These are phyloP conservation scores for Phaethon lepturus DNA, from an alignment of 2,113 vertebrate genomes.

Conservation along the genomic window DNA sequence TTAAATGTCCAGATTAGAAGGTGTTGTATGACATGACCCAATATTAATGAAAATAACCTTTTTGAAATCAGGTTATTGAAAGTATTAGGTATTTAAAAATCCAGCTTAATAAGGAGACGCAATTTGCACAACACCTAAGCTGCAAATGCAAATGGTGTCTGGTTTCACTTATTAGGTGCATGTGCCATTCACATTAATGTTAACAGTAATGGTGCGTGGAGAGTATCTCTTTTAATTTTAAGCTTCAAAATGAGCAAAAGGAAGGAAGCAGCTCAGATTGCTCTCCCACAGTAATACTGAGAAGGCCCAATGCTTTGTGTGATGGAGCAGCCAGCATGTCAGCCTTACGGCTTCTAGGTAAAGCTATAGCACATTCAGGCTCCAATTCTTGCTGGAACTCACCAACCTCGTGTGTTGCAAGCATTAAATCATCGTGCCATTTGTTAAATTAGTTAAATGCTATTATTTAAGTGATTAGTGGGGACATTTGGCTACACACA, in stretches of 20 bases:
- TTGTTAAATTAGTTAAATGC: not conserved
- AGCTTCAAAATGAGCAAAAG: not conserved
- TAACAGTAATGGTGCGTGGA: not conserved
- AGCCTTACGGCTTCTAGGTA: not conserved
- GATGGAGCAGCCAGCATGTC: not conserved
- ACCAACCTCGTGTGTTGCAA: not conserved
- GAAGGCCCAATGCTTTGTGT: not conserved
- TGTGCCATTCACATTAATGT: not conserved
- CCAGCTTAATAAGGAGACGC: not conserved
- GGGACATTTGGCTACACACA: not conserved
- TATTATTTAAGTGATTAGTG: not conserved
- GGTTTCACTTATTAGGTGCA: not conserved
- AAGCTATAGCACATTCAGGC: not conserved
- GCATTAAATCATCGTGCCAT: not conserved
- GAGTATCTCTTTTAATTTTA: not conserved
- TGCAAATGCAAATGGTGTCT: not conserved
- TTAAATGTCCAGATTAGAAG: not conserved
- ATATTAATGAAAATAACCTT: not conserved
- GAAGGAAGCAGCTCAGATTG: not conserved
- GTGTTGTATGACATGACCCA: not conserved
- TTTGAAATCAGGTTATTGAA: not conserved
- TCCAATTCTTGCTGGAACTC: not conserved
- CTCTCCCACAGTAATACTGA: not conserved
- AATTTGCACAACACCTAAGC: conserved; percentile 7
- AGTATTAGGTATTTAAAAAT: conserved; percentile 1